phyloP scores from a whole-genome alignment of 2,797 vertebrate species.

The Apodemus agrarius region DNA sequence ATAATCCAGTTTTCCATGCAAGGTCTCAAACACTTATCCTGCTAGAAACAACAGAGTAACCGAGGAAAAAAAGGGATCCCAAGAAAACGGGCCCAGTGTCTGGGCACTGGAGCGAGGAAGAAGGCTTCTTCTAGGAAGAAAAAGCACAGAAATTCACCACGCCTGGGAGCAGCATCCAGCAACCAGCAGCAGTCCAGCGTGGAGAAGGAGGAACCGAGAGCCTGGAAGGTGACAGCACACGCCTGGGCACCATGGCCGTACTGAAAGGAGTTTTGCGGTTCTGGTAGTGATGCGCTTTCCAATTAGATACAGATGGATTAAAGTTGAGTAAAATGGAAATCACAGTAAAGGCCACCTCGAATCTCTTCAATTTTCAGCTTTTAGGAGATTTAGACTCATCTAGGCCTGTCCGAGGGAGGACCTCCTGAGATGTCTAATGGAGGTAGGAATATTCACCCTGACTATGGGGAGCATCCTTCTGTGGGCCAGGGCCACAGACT shows the following conservation, averaged over 20 bases:
- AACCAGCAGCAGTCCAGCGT: fast-evolving
- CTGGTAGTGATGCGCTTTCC: background rate
- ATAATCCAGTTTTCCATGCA: background rate
- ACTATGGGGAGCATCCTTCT: background rate
- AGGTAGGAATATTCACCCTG: background rate
- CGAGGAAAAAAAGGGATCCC: background rate
- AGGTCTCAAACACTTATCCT: background rate
- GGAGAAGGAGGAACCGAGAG: background rate
- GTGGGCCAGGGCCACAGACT: too few relatives aligned
- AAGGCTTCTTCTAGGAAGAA: background rate
- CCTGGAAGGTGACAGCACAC: background rate
- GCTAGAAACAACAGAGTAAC: background rate
- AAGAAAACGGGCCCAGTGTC: background rate
- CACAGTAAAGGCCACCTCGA: background rate
- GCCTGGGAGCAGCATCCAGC: background rate
- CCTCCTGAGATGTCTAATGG: background rate
- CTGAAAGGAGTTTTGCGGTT: background rate
- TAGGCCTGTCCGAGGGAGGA: background rate
- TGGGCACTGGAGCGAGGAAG: background rate
- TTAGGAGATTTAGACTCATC: background rate
- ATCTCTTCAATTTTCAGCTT: background rate
- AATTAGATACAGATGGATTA: background rate
- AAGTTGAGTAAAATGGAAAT: background rate
- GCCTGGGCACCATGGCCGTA: background rate
- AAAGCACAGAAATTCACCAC: background rate